Evolutionary conservation across 2,797 vertebrate species (phyloP).

Genomic region (Cuculus canorus): DNA sequence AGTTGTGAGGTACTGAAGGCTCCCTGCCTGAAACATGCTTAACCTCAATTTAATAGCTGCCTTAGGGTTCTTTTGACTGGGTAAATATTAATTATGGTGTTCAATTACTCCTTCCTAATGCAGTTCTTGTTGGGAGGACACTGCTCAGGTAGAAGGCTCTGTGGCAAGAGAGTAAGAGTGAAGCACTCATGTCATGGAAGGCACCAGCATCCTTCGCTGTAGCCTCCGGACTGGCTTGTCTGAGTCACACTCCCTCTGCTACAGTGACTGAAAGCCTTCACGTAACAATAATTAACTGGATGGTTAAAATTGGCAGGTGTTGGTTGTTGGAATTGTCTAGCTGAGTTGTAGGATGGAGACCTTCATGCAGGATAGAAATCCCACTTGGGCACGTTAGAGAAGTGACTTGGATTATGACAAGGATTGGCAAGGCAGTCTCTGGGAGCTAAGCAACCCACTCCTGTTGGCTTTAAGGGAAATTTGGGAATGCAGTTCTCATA

Average conservation of each 20-base stretch:
- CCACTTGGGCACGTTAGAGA: neutral
- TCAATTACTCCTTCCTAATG: neutral
- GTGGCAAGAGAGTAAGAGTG: neutral
- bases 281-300: neutral
- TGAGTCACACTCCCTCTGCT: neutral
- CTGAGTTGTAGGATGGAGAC: neutral
- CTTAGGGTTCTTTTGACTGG: neutral
- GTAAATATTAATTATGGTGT: neutral
- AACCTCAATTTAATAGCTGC: neutral
- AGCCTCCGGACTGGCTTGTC: neutral
- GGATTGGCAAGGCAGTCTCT: neutral
- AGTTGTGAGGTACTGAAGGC: slow-evolving; percentile 1
- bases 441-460: neutral
- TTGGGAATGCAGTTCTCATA: neutral
- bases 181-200: neutral
- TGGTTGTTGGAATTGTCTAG: neutral
- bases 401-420: neutral
- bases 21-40: neutral
- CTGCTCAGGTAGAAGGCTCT: neutral
- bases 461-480: neutral
- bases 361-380: neutral
- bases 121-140: neutral
- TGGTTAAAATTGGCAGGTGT: neutral
- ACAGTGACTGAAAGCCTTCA: neutral
- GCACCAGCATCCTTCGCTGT: neutral